These are phyloP conservation scores for Lycaon pictus DNA, from an alignment of 2,113 vertebrate genomes.

Conservation along the genomic window DNA sequence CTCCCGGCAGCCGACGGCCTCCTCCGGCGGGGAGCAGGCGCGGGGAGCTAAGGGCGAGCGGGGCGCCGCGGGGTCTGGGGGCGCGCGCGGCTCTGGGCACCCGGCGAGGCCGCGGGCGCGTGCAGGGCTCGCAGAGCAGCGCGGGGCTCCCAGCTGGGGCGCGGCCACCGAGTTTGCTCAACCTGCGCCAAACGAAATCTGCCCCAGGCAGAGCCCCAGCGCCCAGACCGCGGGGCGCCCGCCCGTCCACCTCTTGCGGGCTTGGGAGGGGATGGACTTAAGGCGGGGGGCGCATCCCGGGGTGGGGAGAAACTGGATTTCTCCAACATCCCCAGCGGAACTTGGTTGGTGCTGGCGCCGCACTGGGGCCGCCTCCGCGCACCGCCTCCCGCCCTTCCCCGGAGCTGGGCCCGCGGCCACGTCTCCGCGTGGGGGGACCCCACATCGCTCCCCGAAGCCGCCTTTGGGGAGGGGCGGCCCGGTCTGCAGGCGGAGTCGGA, in stretches of 20 bases:
- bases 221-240: slow-evolving; percentile 25
- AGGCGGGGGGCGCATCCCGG: rapidly evolving
- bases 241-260: not conserved
- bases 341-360: not conserved
- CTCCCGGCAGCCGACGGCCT: not conserved
- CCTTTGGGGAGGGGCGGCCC: not conserved
- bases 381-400: not conserved
- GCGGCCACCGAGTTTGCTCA: not conserved
- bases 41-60: not conserved
- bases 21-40: not conserved
- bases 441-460: not conserved
- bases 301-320: slow-evolving; percentile 35
- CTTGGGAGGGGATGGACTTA: not conserved
- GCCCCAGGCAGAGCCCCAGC: not conserved
- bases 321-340: not conserved
- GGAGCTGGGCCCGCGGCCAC: not conserved
- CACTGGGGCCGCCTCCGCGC: not conserved
- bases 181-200: slow-evolving; percentile 63
- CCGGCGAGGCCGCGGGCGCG: too few species aligned
- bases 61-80: too few species aligned
- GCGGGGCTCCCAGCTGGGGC: too few species aligned
- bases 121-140: too few species aligned
- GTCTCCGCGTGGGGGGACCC: rapidly evolving
- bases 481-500: not conserved
- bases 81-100: too few species aligned